Base-by-base conservation (phyloP, 2,797 vertebrate genomes). In the Propithecus deckenii region DNA sequence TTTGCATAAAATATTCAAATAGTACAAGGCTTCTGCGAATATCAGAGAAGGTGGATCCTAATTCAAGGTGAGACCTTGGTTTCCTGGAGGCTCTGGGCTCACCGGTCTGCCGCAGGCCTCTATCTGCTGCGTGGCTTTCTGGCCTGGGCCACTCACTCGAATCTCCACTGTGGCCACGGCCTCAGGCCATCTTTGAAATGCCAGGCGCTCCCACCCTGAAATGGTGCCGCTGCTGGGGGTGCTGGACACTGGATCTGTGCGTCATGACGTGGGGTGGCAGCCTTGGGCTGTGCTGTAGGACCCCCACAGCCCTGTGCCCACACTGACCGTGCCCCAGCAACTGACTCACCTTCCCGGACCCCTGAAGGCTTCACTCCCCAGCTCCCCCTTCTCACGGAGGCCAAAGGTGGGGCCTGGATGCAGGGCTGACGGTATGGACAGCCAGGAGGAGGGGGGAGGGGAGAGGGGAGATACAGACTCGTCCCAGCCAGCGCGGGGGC, bases 191-290 rank as follows among this genome's bases (percentile, higher is more conserved):
- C 7, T 5, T 14, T 9, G 5, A 14, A 59, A 18, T 0, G n/a
- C 15, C 23, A 2, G 35, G 7, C 4, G 88, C 30, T 55, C 50
- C 35, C 38, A 43, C 23, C 22, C 38, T 32, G 28, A 90, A 30
- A 28, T 10, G 22, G 35, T 25, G 1, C 48, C 2, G 0, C 4
- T 0, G 28, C n/a, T 0, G 17, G 1, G 35, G 46, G 1, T 25
- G 52, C 25, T 61, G 38, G 35, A 59, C 35, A 80, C 59, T 7
- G 59, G 43, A 28, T 67, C 30, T 55, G 61, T 13, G 48, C 10
- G 4, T 35, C 0, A 0, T 13, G 20, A 11, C 35, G 14, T 13
- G 5, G 7, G 10, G 2, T 1, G 9, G 30, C 30, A 18, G 35
- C 35, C 38, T 25, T 7, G 5, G n/a, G 25, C 74, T 43, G 9